Base-by-base conservation (phyloP, 2,888 invertebrate genomes). In the Listrodromus nycthemerus region DNA sequence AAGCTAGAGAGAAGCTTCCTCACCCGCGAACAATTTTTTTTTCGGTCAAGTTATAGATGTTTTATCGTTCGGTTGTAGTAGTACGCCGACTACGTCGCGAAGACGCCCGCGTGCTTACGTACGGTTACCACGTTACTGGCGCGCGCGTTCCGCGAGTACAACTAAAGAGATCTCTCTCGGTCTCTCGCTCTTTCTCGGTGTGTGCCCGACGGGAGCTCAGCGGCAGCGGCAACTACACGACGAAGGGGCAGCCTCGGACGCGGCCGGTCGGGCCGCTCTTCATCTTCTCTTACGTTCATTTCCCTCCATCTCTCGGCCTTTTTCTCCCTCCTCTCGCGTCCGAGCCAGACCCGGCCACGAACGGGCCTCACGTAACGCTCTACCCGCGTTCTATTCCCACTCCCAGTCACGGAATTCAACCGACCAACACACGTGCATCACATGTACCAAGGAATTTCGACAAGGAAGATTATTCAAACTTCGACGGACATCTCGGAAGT, bases 71-170 rank as follows among this genome's bases (percentile, higher is more conserved):
- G 69, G 21, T 50, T 50, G 55, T 21, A 1, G 65, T 48, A 70
- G 69, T 33, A 69, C 50, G 65, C 66, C 66, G 79, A 66, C 27
- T 67, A 77, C 70, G 67, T 77, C 80, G 67, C 76, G 76, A 66
- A 63, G 48, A 33, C 80, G 77, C 77, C 73, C 73, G 61, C 74
- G 80, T 58, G 50, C 79, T 75, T 81, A 80, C 74, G 80, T 74
- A 83, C 67, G 80, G 73, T 73, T 82, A 80, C 77, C 83, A 80
- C 86, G 86, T 80, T 86, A 83, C 83, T 84, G 83, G 76, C 80
- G 84, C 84, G 84, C 85, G 84, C 33, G 33, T 81, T 65, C 76
- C 41, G 77, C 80, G 78, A 82, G 84, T 84, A 82, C 66, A 82
- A 82, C 66, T 69, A 21, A 80, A 77, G 30, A 76, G 77, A 74